Evolutionary conservation across 2,888 invertebrate species (phyloP).

Genomic region (Conomelus anceps): DNA sequence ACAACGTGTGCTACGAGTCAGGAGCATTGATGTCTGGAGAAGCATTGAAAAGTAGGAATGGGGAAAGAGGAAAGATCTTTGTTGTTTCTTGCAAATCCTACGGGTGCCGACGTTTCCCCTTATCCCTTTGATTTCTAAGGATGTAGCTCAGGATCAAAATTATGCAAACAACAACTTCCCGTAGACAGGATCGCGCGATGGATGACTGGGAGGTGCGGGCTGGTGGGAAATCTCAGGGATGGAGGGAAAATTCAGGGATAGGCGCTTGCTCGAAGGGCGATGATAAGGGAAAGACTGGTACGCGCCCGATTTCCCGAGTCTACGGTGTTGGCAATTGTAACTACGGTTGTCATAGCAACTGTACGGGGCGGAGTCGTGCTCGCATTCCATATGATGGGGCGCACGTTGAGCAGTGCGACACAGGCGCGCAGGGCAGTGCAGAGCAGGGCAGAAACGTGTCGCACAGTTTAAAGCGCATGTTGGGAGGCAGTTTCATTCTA

Average conservation of each 20-base stretch:
- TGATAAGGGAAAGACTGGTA: no score
- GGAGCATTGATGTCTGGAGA: neutral
- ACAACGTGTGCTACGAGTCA: neutral
- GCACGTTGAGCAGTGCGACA: no score
- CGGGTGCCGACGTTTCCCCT: neutral
- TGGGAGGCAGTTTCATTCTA: no score
- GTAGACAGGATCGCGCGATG: neutral
- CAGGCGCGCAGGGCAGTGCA: no score
- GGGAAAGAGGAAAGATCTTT: neutral
- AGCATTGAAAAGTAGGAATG: neutral
- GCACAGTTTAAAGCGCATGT: no score
- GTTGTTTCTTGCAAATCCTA: neutral
- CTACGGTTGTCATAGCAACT: neutral
- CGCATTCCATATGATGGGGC: neutral
- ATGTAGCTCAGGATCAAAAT: neutral
- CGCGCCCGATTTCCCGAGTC: no score
- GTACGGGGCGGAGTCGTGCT: neutral
- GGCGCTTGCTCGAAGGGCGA: neutral
- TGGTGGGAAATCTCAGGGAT: neutral
- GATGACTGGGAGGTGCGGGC: constrained; percentile 15
- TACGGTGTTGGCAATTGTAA: neutral
- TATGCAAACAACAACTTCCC: constrained; percentile 27
- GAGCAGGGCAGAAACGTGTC: no score
- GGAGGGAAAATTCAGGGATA: neutral
- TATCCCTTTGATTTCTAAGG: neutral